phyloP scores from a whole-genome alignment of 2,888 invertebrate genomes.

The Brachynemurus nebulosus region DNA sequence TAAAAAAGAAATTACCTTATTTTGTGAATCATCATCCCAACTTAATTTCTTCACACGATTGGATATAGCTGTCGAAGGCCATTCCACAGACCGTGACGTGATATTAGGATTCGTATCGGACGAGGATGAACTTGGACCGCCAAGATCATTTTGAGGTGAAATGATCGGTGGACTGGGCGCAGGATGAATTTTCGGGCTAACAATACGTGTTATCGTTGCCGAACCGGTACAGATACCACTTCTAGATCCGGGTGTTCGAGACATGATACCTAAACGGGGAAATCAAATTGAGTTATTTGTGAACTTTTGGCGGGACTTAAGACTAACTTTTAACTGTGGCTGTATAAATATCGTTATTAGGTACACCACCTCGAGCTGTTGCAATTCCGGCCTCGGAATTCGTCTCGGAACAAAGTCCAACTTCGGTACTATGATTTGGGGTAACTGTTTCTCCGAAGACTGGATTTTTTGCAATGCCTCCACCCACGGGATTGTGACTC shows the following conservation, averaged over 20 bases:
- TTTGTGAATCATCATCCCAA: slow-evolving; percentile 50
- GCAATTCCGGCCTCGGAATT: slow-evolving; percentile 28
- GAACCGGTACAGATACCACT: slow-evolving; percentile 19
- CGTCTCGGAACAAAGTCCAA: background rate
- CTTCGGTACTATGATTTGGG: slow-evolving; percentile 30
- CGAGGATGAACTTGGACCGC: slow-evolving; percentile 2
- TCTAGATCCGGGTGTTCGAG: slow-evolving; percentile 29
- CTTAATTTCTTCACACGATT: slow-evolving; percentile 63
- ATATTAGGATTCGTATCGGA: slow-evolving; percentile 16
- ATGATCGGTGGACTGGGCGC: slow-evolving; percentile 28
- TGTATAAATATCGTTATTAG: slow-evolving; percentile 35
- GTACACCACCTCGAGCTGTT: slow-evolving; percentile 29
- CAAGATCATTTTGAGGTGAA: slow-evolving; percentile 5
- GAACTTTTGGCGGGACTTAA: slow-evolving; percentile 1
- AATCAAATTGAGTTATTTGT: slow-evolving; percentile 3
- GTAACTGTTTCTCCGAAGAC: slow-evolving; percentile 25
- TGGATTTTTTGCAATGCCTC: slow-evolving; percentile 3
- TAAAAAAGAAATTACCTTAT: slow-evolving; percentile 21
- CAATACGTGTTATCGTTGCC: slow-evolving; percentile 21
- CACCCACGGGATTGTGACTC: background rate
- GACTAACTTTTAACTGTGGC: slow-evolving; percentile 43
- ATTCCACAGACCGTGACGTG: slow-evolving; percentile 36
- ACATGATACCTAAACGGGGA: slow-evolving; percentile 31
- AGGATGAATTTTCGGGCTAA: slow-evolving; percentile 33
- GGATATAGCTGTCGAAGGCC: slow-evolving; percentile 55